These are phyloP conservation scores for Suricata suricatta DNA, from an alignment of 2,113 vertebrate genomes.

Conservation along the genomic window DNA sequence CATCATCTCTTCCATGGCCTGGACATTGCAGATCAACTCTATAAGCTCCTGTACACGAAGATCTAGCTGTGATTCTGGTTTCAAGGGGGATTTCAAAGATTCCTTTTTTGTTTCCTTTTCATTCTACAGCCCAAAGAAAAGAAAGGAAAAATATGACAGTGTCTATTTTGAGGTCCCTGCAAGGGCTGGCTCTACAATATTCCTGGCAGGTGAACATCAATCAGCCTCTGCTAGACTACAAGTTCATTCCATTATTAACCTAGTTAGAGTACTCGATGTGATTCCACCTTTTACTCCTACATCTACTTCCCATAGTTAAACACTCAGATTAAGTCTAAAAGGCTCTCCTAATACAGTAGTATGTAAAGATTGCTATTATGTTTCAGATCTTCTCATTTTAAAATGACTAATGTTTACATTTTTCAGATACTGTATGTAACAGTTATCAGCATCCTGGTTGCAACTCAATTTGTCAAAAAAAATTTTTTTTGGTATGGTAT, in stretches of 20 bases:
- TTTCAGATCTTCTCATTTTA: constrained; percentile 15
- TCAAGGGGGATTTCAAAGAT: constrained; percentile 1
- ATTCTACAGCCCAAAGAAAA: constrained; percentile 49
- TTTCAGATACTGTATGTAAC: background rate
- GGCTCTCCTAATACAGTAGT: background rate
- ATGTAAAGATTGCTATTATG: background rate
- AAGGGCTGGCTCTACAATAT: background rate
- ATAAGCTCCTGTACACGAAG: constrained; percentile 89
- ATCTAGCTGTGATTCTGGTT: constrained; percentile 85
- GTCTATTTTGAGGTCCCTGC: background rate
- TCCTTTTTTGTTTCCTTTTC: constrained; percentile 58
- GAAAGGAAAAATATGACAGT: background rate
- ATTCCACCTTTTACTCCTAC: background rate
- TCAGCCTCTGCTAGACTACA: background rate
- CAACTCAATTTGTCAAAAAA: background rate
- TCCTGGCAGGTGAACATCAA: background rate
- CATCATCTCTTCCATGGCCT: constrained; percentile 94
- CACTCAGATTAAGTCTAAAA: background rate
- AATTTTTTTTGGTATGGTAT: background rate
- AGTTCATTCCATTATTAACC: background rate
- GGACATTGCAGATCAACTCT: constrained; percentile 91
- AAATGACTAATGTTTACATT: constrained; percentile 33
- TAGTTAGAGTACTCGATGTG: background rate
- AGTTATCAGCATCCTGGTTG: constrained; percentile 1
- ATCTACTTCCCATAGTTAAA: background rate